Conservation (phyloP, 2,888 invertebrate genomes). For the Poecilobothrus nobilitatus region DNA sequence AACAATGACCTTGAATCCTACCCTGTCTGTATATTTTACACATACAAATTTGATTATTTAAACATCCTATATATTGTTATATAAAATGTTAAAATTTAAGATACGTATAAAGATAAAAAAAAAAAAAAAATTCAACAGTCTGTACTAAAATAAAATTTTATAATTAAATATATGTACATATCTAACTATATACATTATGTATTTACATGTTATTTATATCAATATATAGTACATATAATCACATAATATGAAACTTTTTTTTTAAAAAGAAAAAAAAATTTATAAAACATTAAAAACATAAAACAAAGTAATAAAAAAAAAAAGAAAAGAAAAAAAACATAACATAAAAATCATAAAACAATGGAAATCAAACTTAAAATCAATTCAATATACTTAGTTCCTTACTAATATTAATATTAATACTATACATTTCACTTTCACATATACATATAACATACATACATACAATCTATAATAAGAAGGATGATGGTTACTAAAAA, state of each 20-base stretch:
- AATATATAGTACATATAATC: not conserved
- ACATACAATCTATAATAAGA: too few species aligned
- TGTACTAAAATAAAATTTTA: not conserved
- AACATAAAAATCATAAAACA: too few species aligned
- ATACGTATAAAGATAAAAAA: not conserved
- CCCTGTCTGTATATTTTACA: too few species aligned
- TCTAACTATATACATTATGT: too few species aligned
- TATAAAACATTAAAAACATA: conserved; percentile 1
- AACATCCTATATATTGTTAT: too few species aligned
- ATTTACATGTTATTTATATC: not conserved
- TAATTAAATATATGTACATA: too few species aligned
- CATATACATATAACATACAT: too few species aligned
- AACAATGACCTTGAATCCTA: too few species aligned
- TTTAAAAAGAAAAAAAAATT: not conserved
- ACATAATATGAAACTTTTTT: not conserved
- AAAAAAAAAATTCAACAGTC: not conserved
- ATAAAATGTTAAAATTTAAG: not conserved
- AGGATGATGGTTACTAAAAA: not conserved
- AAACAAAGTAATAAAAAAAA: not conserved
- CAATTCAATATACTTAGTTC: not conserved
- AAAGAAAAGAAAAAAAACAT: too few species aligned
- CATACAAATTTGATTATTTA: too few species aligned
- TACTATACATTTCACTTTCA: too few species aligned
- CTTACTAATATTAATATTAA: too few species aligned
- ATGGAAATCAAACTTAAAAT: not conserved